These are phyloP conservation scores for Engraulis encrasicolus DNA, from an alignment of 2,113 vertebrate genomes.

Conservation along the genomic window DNA sequence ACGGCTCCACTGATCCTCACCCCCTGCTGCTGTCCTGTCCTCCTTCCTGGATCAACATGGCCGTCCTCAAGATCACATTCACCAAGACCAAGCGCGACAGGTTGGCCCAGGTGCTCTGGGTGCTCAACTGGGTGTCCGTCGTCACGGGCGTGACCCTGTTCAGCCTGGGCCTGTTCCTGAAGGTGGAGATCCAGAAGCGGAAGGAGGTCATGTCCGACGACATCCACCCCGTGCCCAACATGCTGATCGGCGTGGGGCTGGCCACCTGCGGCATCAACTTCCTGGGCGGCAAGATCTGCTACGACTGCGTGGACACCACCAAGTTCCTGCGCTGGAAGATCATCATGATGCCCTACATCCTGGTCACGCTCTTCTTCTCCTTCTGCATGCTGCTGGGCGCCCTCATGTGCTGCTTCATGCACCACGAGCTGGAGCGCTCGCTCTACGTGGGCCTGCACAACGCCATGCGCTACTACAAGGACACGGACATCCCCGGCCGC, in stretches of 20 bases:
- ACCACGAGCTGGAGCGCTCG: conserved; percentile 80
- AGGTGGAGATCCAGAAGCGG: conserved; percentile 83
- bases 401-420: conserved; percentile 83
- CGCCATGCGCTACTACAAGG: conserved; percentile 84
- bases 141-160: conserved; percentile 80
- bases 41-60: conserved; percentile 69
- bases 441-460: conserved; percentile 79
- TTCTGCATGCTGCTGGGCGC: conserved; percentile 83
- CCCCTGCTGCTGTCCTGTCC: too few species aligned
- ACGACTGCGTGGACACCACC: conserved; percentile 83
- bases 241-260: conserved; percentile 83
- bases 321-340: conserved; percentile 87
- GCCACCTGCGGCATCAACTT: conserved; percentile 87
- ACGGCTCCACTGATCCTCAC: neutral
- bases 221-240: conserved; percentile 78
- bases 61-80: conserved; percentile 84
- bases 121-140: conserved; percentile 89
- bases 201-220: conserved; percentile 83
- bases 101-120: conserved; percentile 84
- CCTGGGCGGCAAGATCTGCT: conserved; percentile 86
- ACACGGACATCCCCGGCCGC: conserved; percentile 84
- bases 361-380: conserved; percentile 85
- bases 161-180: conserved; percentile 84
- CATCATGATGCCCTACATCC: conserved; percentile 84
- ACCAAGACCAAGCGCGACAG: conserved; percentile 80